These are phyloP conservation scores for Tragelaphus strepsiceros DNA, from an alignment of 2,113 vertebrate species.

Conservation along the genomic window DNA sequence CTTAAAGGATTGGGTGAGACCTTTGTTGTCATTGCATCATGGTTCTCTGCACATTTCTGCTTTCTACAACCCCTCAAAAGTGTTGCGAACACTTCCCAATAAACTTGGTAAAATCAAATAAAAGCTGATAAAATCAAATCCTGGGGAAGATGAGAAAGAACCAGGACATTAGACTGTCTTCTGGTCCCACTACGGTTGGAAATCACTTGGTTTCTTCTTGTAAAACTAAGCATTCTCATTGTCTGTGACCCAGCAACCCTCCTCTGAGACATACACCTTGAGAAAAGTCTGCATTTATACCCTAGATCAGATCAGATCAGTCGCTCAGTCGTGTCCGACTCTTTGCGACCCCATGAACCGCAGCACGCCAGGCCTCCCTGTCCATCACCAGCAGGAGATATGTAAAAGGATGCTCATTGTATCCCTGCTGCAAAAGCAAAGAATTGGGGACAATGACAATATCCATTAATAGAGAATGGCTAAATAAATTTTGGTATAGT, in stretches of 20 bases:
- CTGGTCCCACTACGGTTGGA: rapidly evolving
- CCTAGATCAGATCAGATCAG: not conserved
- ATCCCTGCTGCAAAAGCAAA: not conserved
- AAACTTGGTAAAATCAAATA: not conserved
- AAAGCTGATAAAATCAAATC: not conserved
- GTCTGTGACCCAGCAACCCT: not conserved
- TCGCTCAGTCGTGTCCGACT: too few species aligned
- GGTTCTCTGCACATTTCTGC: not conserved
- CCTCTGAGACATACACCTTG: not conserved
- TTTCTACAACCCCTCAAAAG: not conserved
- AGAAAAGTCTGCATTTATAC: not conserved
- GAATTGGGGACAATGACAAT: not conserved
- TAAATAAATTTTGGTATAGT: not conserved
- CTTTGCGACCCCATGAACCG: too few species aligned
- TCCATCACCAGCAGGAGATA: too few species aligned
- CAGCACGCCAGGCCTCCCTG: too few species aligned
- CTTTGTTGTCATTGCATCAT: not conserved
- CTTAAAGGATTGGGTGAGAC: not conserved
- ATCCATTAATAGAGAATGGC: not conserved
- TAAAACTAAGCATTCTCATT: not conserved
- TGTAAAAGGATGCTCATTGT: not conserved
- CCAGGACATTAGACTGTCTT: not conserved
- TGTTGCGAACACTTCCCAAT: not conserved
- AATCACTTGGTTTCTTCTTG: not conserved
- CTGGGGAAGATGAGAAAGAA: not conserved